phyloP scores from a whole-genome alignment of 2,113 vertebrate species.

The Antechinus flavipes region DNA sequence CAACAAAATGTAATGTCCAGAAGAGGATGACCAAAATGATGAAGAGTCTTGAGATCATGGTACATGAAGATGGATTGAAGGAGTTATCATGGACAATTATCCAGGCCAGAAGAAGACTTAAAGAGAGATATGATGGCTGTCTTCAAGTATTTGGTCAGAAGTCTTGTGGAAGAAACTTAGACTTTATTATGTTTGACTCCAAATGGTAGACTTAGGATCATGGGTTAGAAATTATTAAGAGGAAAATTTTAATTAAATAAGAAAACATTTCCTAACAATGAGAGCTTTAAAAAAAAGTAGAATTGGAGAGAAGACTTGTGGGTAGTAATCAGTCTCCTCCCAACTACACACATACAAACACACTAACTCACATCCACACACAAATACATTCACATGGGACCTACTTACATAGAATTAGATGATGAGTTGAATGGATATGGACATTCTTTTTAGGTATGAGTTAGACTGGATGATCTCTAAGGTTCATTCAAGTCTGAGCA shows the following conservation, averaged over 20 bases:
- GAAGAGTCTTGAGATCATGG: not conserved
- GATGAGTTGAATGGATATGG: not conserved
- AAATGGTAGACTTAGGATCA: not conserved
- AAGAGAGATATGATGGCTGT: not conserved
- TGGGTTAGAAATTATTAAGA: not conserved
- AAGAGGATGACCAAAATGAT: not conserved
- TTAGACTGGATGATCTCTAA: not conserved
- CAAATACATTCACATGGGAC: not conserved
- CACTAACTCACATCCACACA: not conserved
- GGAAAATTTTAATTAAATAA: not conserved
- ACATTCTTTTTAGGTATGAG: not conserved
- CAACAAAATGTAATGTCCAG: not conserved
- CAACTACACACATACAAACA: not conserved
- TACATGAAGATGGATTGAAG: not conserved
- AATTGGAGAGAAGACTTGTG: not conserved
- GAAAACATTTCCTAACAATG: not conserved
- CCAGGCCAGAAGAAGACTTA: not conserved
- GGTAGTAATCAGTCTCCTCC: not conserved
- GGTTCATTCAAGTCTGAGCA: not conserved
- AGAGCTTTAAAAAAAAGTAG: not conserved
- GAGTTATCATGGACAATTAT: not conserved
- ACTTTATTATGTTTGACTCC: not conserved
- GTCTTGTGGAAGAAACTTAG: not conserved
- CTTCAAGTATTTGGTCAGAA: not conserved
- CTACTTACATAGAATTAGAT: not conserved